Base-by-base conservation (phyloP, 2,888 invertebrate species). In the Abscondita cerata region DNA sequence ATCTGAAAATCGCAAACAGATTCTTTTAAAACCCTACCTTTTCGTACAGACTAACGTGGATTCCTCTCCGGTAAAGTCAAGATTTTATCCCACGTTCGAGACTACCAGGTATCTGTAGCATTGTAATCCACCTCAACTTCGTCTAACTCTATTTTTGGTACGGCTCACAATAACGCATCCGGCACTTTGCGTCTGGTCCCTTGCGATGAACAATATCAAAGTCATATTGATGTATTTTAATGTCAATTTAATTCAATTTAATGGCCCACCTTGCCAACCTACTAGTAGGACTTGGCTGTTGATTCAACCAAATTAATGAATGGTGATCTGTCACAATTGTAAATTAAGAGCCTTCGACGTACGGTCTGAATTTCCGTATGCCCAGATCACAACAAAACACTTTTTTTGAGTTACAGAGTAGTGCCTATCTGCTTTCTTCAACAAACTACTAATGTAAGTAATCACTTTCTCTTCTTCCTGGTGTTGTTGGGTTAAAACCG, bases 351-450 rank as follows among this genome's bases (percentile, higher is more conserved):
- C 16, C 47, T 47, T 47, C 47, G 1, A 18, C 1, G 11, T 47
- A 47, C 1, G 19, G 47, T 8, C 47, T 13, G 8, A 47, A 25
- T 9, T 47, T 47, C 12, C 19, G 19, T 11, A 47, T 12, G 20
- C 2, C 13, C 13, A 51, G 33, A 47, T 18, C 1, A 47, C n/a
- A 6, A 75, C 74, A 40, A 79, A 52, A 1, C 76, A 57, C 69
- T 80, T 78, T 48, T 70, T 71, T 67, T 80, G 77, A 1, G 68
- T 78, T 1, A 75, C 74, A 1, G 68, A 66, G 57, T 79, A 79
- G 53, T 76, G 78, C 4, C 31, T 25, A 70, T 78, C 76, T 0
- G 72, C 68, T 57, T 69, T 64, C 52, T 72, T 77, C n/a, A 75
- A 57, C 0, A 74, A 74, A 59, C 76, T 51, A 25, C 70, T 70